Conservation (phyloP, 2,113 vertebrate genomes). For the Laterallus jamaicensis region DNA sequence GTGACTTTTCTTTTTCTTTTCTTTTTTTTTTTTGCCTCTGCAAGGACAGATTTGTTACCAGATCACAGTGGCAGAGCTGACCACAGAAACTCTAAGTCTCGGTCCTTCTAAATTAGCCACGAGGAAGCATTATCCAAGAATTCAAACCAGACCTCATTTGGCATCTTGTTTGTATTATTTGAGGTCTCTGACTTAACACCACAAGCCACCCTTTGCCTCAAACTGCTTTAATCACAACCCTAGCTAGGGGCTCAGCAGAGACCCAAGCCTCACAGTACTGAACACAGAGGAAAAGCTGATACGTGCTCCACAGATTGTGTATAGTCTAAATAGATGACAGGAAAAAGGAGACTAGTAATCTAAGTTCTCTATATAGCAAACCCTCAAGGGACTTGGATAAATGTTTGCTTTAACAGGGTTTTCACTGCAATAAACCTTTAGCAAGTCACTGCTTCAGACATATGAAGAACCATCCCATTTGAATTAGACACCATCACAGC, state of each 20-base stretch:
- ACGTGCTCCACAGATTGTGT: not conserved
- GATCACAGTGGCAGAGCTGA: conserved; percentile 9
- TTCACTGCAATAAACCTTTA: not conserved
- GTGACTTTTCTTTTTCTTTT: not conserved
- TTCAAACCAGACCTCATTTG: conserved; percentile 6
- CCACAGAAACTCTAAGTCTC: conserved; percentile 2
- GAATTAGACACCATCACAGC: not conserved
- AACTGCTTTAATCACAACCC: conserved; percentile 14
- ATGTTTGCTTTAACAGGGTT: not conserved
- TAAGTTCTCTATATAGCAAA: not conserved
- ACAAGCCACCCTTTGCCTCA: conserved; percentile 24
- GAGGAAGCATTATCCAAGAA: not conserved
- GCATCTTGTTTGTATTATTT: conserved; percentile 48
- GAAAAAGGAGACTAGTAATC: not conserved
- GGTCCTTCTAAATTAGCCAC: not conserved
- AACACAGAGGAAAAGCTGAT: not conserved
- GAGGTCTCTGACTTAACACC: conserved; percentile 38
- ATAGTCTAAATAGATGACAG: not conserved
- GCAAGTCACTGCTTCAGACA: not conserved
- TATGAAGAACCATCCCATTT: not conserved
- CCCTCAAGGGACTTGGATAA: not conserved
- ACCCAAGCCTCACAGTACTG: not conserved
- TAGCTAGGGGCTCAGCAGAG: not conserved
- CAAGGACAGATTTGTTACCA: conserved; percentile 20
- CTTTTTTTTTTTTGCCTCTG: not conserved